Evolutionary conservation across 2,113 vertebrate genomes (phyloP).

Genomic region (Suncus etruscus): DNA sequence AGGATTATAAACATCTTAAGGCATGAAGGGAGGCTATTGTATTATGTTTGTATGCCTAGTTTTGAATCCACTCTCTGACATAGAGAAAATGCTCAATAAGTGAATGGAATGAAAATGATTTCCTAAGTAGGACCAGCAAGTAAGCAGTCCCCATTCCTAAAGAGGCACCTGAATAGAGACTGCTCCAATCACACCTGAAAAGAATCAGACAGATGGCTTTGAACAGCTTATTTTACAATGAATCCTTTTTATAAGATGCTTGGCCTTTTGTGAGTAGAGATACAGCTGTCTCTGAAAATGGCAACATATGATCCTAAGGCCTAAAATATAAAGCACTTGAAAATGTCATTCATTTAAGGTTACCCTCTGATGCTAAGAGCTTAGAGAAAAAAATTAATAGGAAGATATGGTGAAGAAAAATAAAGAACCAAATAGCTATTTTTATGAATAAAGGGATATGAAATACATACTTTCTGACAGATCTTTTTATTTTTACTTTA

Average conservation of each 20-base stretch:
- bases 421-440: slow-evolving; percentile 20
- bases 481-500: neutral
- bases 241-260: slow-evolving; percentile 78
- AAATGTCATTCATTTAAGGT: slow-evolving; percentile 82
- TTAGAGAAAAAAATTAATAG: slow-evolving; percentile 52
- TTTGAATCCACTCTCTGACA: neutral
- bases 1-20: neutral
- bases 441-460: slow-evolving; percentile 41
- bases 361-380: slow-evolving; percentile 66
- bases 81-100: slow-evolving; percentile 8
- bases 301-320: slow-evolving; percentile 82
- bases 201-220: slow-evolving; percentile 73
- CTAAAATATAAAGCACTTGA: slow-evolving; percentile 76
- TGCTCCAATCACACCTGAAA: slow-evolving; percentile 45
- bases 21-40: neutral
- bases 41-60: neutral
- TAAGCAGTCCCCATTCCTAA: neutral
- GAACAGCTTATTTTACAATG: slow-evolving; percentile 75
- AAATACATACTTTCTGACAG: neutral
- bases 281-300: slow-evolving; percentile 83
- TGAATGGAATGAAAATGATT: neutral
- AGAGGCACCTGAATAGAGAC: neutral
- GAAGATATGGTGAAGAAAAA: slow-evolving; percentile 35
- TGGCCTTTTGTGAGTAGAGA: slow-evolving; percentile 79
- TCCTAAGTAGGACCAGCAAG: neutral